Base-by-base conservation (phyloP, 2,797 vertebrate species). In the Phalloptychus januarius region DNA sequence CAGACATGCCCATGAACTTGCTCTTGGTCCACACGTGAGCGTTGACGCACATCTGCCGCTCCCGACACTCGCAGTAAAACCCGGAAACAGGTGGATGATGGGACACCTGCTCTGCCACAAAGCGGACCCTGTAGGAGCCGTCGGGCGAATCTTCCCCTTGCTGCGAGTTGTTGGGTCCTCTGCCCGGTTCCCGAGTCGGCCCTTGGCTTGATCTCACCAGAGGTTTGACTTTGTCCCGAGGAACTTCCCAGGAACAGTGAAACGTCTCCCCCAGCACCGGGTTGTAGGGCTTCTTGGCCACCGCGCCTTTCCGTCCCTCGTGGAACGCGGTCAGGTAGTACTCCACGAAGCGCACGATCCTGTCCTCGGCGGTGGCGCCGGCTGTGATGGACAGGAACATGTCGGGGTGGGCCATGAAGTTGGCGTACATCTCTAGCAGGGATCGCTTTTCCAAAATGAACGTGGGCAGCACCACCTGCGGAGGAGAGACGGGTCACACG, bases 1-100 rank as follows among this genome's bases (percentile, higher is more conserved):
- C 95, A 5, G 97, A 98, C 98, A 99, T 98, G 78, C 98, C 98
- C 97, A 99, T 96, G 92, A 99, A 98, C 95, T 99, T 99, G 97
- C 97, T 99, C 91, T 97, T 98, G 93, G 98, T 99, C 97, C 97
- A 98, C 0, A 98, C 94, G 0, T 98, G 96, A 56, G 97, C 92
- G 58, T 96, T 97, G 85, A 97, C 94, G 1, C 97, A 98, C 93
- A 98, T 96, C 77, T 91, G 95, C 94, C 95, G 96, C 94, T 98
- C 97, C 79, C 94, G 96, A 88, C 97, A 98, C 94, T 99, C 98
- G 42, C 97, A 98, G 93, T 99, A 98, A 93, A 99, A 99, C 89
- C 96, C 97, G 0, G 97, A 98, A 81, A 98, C 95, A 0, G 98
- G 98, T 0, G 97, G 98, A 74, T 99, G 98, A 76, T 99, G 98